phyloP scores from a whole-genome alignment of 1,140 invertebrate genomes.

The Conus ventricosus region DNA sequence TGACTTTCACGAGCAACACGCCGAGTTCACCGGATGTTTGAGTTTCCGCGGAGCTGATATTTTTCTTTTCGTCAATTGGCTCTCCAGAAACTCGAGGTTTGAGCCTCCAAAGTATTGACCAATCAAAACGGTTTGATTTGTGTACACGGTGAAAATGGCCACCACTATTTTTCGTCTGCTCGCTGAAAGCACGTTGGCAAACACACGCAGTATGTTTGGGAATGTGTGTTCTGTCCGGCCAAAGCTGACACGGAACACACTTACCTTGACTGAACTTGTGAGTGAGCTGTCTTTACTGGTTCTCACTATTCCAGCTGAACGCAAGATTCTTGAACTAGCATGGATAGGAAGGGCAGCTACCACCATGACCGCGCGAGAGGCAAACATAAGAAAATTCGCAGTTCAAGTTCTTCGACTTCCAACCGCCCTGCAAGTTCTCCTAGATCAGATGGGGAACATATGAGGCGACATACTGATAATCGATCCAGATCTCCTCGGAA shows the following conservation, averaged over 20 bases:
- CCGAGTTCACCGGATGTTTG: neutral
- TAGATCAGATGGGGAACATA: neutral
- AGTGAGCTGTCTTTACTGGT: neutral
- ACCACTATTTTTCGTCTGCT: neutral
- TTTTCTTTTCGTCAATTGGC: neutral
- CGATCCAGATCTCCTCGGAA: neutral
- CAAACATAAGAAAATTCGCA: neutral
- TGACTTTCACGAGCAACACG: conserved; percentile 7
- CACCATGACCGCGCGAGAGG: neutral
- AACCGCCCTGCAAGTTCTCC: neutral
- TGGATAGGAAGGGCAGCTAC: neutral
- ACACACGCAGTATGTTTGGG: neutral
- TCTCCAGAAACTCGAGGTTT: neutral
- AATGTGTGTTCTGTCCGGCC: neutral
- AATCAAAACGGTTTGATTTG: neutral
- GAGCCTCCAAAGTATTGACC: neutral
- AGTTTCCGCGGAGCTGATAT: neutral
- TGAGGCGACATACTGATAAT: neutral
- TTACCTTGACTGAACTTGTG: neutral
- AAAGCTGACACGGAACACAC: neutral
- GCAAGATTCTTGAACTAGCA: neutral
- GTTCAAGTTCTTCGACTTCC: neutral
- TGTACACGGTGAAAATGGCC: neutral
- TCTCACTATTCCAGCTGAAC: neutral
- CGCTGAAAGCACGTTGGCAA: neutral